Percentiles rank a stretch among this genome's conserved stretches.
phyloP scores from a whole-genome alignment of 1,140 invertebrate species.

The Aporrectodea caliginosa region DNA sequence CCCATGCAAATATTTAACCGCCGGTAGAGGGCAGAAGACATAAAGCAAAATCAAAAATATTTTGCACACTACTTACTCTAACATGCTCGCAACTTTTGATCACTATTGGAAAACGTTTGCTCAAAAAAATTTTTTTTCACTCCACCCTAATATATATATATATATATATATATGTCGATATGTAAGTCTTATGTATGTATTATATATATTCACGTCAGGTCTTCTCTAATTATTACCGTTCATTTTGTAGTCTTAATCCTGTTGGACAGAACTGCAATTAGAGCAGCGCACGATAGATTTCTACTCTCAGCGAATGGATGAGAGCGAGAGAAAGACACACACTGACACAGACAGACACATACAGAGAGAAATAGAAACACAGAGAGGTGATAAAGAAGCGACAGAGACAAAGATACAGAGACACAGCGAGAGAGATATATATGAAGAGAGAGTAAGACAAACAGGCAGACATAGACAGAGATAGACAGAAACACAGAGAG shows the following conservation, averaged over 20 bases:
- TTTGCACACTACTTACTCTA: too few relatives aligned
- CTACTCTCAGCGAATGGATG: neutral
- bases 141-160: too few relatives aligned
- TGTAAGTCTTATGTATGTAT: too few relatives aligned
- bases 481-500: neutral
- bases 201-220: too few relatives aligned
- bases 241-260: neutral
- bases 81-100: too few relatives aligned
- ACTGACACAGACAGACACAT: neutral
- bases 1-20: too few relatives aligned
- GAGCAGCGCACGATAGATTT: neutral
- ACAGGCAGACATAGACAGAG: neutral
- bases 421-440: neutral
- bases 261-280: neutral
- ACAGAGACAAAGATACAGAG: neutral
- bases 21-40: too few relatives aligned
- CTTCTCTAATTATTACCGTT: neutral
- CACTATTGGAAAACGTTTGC: too few relatives aligned
- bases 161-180: too few relatives aligned
- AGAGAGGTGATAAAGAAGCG: neutral
- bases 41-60: too few relatives aligned
- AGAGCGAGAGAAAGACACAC: neutral
- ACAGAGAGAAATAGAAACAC: neutral
- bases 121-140: too few relatives aligned
- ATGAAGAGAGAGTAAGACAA: neutral